Evolutionary conservation across 2,113 vertebrate species (phyloP).

Genomic region (Brienomyrus brachyistius): DNA sequence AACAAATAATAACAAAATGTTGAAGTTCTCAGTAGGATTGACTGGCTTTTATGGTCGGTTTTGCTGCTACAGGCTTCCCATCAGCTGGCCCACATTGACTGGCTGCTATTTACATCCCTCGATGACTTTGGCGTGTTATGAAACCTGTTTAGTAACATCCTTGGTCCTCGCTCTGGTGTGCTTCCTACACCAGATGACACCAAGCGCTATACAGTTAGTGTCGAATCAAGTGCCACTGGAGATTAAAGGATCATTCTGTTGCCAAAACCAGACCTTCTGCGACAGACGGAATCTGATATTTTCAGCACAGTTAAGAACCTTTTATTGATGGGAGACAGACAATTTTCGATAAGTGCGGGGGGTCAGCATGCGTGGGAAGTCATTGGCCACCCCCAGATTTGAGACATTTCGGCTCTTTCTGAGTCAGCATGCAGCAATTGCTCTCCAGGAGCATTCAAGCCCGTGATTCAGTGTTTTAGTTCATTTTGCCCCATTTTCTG

Average conservation of each 20-base stretch:
- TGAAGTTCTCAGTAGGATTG: not conserved
- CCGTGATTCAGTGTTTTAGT: not conserved
- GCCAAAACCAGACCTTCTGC: slow-evolving; percentile 22
- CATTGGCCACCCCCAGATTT: slow-evolving; percentile 31
- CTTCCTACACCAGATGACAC: not conserved
- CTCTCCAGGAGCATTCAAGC: not conserved
- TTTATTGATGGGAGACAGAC: slow-evolving; percentile 39
- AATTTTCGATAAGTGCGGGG: slow-evolving; percentile 51
- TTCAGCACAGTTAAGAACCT: slow-evolving; percentile 45
- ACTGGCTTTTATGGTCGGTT: not conserved
- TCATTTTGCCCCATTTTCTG: not conserved
- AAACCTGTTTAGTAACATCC: not conserved
- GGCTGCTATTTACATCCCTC: not conserved
- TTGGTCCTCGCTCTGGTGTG: not conserved
- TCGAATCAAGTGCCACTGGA: not conserved
- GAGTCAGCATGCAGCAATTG: not conserved
- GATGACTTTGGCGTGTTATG: not conserved
- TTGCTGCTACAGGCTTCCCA: not conserved
- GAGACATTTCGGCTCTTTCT: not conserved
- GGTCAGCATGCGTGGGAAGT: slow-evolving; percentile 37
- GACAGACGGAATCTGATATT: slow-evolving; percentile 42
- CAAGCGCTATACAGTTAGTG: not conserved
- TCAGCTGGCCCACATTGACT: not conserved
- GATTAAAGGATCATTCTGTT: slow-evolving; percentile 32
- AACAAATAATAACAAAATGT: not conserved